Conservation (phyloP, 2,113 vertebrate genomes). For the Chloropsis hardwickii region DNA sequence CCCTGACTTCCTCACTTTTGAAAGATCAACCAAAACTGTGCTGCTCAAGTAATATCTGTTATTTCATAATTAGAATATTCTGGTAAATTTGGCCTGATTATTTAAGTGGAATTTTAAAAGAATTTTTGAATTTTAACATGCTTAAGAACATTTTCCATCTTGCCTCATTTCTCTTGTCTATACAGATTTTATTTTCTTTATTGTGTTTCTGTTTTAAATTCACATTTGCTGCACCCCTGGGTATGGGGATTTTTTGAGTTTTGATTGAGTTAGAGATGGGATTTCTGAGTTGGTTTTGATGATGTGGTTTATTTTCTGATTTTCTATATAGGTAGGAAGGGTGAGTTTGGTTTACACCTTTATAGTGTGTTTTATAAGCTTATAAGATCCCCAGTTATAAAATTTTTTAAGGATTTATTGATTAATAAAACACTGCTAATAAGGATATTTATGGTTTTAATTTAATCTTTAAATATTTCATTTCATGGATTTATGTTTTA, state of each 20-base stretch:
- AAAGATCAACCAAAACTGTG: not conserved
- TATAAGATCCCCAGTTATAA: not conserved
- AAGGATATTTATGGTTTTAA: not conserved
- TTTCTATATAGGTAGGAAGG: not conserved
- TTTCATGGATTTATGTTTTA: not conserved
- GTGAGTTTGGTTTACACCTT: not conserved
- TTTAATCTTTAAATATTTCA: not conserved
- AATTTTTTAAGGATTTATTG: not conserved
- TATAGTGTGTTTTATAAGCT: not conserved
- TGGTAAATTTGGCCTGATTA: not conserved
- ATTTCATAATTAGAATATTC: not conserved
- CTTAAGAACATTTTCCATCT: not conserved
- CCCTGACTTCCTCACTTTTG: not conserved
- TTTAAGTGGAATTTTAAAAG: not conserved
- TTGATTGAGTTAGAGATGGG: not conserved
- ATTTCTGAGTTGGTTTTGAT: not conserved
- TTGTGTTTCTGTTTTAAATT: not conserved
- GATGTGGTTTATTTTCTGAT: not conserved
- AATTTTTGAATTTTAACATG: not conserved
- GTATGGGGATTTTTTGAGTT: not conserved
- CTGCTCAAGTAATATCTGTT: fast-evolving
- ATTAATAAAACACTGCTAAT: not conserved
- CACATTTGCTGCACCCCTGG: not conserved
- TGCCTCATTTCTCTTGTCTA: not conserved
- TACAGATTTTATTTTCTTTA: not conserved